Base-by-base conservation (phyloP, 2,888 invertebrate species). In the Linnaemya tessellans region DNA sequence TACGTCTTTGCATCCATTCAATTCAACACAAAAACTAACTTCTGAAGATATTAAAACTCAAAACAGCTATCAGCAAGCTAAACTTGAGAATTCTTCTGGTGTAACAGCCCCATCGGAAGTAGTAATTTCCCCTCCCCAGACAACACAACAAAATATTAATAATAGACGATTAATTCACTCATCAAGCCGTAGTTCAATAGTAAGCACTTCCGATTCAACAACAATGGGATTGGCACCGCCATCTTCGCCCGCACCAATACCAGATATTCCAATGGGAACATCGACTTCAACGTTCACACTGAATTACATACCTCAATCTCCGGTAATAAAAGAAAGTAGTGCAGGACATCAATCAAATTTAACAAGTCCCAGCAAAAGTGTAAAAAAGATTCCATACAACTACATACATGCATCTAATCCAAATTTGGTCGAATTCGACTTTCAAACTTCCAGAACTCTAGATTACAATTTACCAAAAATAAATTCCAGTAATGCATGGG, bases 391-490 rank as follows among this genome's bases (percentile, higher is more conserved):
- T 18, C 94, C 95, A 0, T 93, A 94, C 87, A 94, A 95, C 91
- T 95, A 94, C 90, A 94, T 95, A 80, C 96, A 96, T 90, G 95
- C 95, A 0, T 95, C 95, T 65, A 96, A 96, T 92, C 96, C 96
- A 5, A 95, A 95, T 92, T 91, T 96, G 87, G 92, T 94, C 18
- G 94, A 94, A 88, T 95, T 95, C 86, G 95, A 95, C 87, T 91
- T 93, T 89, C 93, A 88, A 89, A 92, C 90, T 86, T 92, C 88
- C 3, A 92, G 91, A 84, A 90, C 92, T 0, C 88, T 93, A 41
- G 91, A 91, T 80, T 91, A 90, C 77, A 90, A 90, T 15, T 86
- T 93, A 87, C 92, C 93, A 41, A 93, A 93, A 85, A 93, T 93
- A 74, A 90, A 89, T 60, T 90, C 89, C 0, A 92, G 92, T 7